phyloP scores from a whole-genome alignment of 92 coral and sea anemone species.

The Porites lobata region DNA sequence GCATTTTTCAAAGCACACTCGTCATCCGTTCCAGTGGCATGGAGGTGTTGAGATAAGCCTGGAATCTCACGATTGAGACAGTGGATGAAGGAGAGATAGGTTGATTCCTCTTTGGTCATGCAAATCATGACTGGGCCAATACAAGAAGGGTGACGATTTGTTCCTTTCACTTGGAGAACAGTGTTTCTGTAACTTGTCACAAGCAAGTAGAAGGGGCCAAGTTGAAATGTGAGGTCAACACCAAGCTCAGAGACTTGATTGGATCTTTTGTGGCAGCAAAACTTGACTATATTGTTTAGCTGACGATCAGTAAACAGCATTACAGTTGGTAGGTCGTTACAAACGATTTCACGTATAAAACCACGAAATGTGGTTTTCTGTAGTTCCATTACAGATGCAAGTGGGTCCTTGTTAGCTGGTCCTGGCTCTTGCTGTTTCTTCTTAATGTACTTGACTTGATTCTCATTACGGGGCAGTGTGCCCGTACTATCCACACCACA shows the following conservation, averaged over 20 bases:
- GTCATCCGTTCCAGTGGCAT: conserved; percentile 60
- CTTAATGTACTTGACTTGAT: conserved; percentile 51
- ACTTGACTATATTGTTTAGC: conserved; percentile 62
- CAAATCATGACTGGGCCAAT: conserved; percentile 70
- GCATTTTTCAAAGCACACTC: conserved; percentile 54
- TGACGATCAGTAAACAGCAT: conserved; percentile 79
- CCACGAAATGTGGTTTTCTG: conserved; percentile 71
- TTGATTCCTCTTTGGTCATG: conserved; percentile 69
- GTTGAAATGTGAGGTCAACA: conserved; percentile 78
- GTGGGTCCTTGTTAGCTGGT: conserved; percentile 49
- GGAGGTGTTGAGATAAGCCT: conserved; percentile 26
- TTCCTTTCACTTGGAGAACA: conserved; percentile 43
- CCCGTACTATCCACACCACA: conserved; percentile 48
- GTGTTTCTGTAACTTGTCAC: conserved; percentile 53
- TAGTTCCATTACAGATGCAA: conserved; percentile 70
- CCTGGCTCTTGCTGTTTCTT: background rate
- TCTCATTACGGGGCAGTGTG: conserved; percentile 55
- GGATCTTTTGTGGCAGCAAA: conserved; percentile 63
- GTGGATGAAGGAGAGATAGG: conserved; percentile 75
- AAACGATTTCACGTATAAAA: conserved; percentile 60
- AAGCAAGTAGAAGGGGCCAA: conserved; percentile 82
- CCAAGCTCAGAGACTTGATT: conserved; percentile 73
- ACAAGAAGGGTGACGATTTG: conserved; percentile 37
- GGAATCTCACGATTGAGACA: conserved; percentile 71
- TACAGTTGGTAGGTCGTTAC: conserved; percentile 79